These are phyloP conservation scores for Andrena camellia DNA, from an alignment of 2,888 invertebrate genomes.

Conservation along the genomic window DNA sequence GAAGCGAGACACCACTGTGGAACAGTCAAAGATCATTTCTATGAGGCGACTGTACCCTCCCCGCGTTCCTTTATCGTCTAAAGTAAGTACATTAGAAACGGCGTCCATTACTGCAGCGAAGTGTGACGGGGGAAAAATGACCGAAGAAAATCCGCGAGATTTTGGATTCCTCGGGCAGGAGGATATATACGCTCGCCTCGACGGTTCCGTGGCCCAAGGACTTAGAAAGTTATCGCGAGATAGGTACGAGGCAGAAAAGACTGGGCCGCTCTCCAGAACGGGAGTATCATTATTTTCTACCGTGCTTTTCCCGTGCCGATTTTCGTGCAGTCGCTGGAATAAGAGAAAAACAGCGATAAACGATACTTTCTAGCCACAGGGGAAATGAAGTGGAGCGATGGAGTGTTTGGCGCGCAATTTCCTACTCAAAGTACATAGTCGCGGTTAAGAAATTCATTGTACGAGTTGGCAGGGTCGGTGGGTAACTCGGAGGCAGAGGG, in stretches of 20 bases:
- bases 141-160: neutral
- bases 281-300: conserved; percentile 17
- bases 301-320: conserved; percentile 19
- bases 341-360: conserved; percentile 45
- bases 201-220: conserved; percentile 15
- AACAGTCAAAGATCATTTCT: neutral
- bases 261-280: conserved; percentile 5
- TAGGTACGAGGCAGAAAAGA: conserved; percentile 30
- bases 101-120: no score
- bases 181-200: neutral
- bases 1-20: neutral
- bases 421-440: neutral
- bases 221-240: conserved; percentile 43
- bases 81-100: neutral
- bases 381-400: neutral
- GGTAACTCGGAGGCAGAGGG: neutral
- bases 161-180: neutral
- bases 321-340: neutral
- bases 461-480: no score
- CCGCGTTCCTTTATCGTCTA: neutral
- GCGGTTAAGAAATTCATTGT: no score
- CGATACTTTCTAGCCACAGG: conserved; percentile 46
- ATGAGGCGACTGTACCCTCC: no score
- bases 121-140: no score
- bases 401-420: conserved; percentile 1